Conservation (phyloP, 2,113 vertebrate species). For the Nothocercus julius region DNA sequence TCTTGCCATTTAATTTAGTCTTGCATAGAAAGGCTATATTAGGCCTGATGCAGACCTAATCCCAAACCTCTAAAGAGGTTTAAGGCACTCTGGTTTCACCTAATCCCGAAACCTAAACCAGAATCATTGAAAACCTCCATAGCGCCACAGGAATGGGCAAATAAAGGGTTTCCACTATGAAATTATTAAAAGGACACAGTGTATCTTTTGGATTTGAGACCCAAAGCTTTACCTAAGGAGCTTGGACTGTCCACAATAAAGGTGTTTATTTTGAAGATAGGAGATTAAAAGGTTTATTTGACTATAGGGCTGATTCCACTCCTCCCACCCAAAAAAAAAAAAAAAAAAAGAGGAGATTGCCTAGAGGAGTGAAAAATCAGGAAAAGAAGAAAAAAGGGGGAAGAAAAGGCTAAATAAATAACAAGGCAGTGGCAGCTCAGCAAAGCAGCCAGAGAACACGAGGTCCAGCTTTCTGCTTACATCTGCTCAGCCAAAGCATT, state of each 20-base stretch:
- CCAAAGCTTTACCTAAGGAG: slow-evolving; percentile 67
- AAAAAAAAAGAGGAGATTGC: neutral
- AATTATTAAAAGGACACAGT: slow-evolving; percentile 85
- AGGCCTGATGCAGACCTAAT: slow-evolving; percentile 83
- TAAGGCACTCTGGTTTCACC: slow-evolving; percentile 96
- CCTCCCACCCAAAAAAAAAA: neutral
- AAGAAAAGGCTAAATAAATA: neutral
- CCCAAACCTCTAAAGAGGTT: slow-evolving; percentile 89
- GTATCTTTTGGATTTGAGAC: slow-evolving; percentile 86
- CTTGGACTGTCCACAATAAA: slow-evolving; percentile 59
- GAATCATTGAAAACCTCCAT: slow-evolving; percentile 85
- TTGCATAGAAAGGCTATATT: slow-evolving; percentile 79
- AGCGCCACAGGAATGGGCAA: slow-evolving; percentile 84
- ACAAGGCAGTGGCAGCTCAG: neutral
- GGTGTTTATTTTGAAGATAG: slow-evolving; percentile 70
- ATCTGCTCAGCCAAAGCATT: neutral
- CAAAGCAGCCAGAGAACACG: neutral
- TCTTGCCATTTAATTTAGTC: slow-evolving; percentile 83
- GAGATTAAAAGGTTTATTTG: slow-evolving; percentile 62
- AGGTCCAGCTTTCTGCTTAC: neutral
- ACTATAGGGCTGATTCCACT: neutral
- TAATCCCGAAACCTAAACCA: slow-evolving; percentile 94
- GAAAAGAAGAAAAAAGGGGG: neutral
- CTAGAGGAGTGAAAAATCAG: neutral
- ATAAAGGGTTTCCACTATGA: slow-evolving; percentile 82